Conservation (phyloP, 2,797 vertebrate species). For the Gymnoscopelus braueri region DNA sequence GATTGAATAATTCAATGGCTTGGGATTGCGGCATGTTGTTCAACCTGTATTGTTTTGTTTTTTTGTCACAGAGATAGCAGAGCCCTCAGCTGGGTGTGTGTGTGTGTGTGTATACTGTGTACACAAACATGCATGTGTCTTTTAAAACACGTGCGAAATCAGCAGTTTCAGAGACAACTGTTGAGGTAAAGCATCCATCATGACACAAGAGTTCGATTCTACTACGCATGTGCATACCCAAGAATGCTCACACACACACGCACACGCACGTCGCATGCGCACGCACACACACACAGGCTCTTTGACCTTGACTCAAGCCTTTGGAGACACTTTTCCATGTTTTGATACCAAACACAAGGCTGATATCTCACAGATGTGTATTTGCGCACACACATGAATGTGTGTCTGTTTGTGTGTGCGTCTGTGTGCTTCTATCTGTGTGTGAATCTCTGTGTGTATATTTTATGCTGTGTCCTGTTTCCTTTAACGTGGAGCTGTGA, state of each 20-base stretch:
- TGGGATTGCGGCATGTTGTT: slow-evolving; percentile 29
- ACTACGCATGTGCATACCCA: not conserved
- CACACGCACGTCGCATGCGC: not conserved
- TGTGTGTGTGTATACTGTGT: not conserved
- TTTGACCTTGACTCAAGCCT: slow-evolving; percentile 8
- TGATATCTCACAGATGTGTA: slow-evolving; percentile 1
- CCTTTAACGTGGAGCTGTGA: slow-evolving; percentile 6
- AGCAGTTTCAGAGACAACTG: slow-evolving; percentile 46
- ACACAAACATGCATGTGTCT: not conserved
- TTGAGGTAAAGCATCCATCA: slow-evolving; percentile 19
- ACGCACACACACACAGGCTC: not conserved
- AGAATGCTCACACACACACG: slow-evolving; percentile 17
- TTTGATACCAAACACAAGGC: not conserved
- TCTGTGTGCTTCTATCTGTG: not conserved
- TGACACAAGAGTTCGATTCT: slow-evolving; percentile 7
- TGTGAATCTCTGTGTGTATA: not conserved
- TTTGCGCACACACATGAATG: not conserved
- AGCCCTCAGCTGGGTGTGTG: not conserved
- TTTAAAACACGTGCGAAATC: slow-evolving; percentile 5
- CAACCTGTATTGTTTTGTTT: slow-evolving; percentile 50
- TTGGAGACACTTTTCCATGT: not conserved
- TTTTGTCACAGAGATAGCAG: slow-evolving; percentile 26
- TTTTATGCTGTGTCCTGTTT: slow-evolving; percentile 16
- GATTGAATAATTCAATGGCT: too few species aligned
- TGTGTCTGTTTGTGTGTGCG: not conserved